These are phyloP conservation scores for Sciurus niger DNA, from an alignment of 2,113 vertebrate genomes.

Conservation along the genomic window DNA sequence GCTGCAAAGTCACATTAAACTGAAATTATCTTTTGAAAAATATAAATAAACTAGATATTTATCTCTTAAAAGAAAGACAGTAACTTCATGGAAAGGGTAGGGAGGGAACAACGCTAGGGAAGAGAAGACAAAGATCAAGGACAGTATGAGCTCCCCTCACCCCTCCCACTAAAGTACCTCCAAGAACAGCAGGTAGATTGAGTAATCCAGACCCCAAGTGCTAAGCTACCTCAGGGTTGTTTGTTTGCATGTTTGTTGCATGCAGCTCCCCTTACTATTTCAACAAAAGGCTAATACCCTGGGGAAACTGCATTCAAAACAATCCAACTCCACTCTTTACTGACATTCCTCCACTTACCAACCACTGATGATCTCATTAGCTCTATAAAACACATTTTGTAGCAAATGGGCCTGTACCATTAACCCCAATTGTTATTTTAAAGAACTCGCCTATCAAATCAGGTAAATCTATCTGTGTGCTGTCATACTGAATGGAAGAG, in stretches of 20 bases:
- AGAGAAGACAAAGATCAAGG: neutral
- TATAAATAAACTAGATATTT: neutral
- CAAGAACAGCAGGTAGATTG: neutral
- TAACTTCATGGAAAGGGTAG: neutral
- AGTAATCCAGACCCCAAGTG: neutral
- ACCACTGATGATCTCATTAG: neutral
- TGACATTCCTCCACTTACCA: neutral
- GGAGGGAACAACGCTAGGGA: neutral
- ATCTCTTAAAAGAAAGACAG: neutral
- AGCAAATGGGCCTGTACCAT: neutral
- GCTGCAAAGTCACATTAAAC: neutral
- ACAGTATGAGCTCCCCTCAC: rapidly evolving
- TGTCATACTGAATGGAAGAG: neutral
- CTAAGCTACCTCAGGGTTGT: neutral
- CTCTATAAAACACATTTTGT: neutral
- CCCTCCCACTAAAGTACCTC: neutral
- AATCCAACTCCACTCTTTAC: neutral
- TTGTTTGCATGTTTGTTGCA: no score
- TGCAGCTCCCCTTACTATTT: neutral
- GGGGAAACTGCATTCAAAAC: neutral
- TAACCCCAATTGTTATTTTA: constrained; percentile 2
- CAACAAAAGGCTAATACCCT: neutral
- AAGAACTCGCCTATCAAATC: neutral
- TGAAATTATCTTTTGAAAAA: neutral
- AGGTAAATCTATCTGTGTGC: neutral